A percentile compares a stretch with the other conserved stretches of the same genome.
These are phyloP conservation scores for Stenichneumon culpator DNA, from an alignment of 2,888 invertebrate species.

Conservation along the genomic window DNA sequence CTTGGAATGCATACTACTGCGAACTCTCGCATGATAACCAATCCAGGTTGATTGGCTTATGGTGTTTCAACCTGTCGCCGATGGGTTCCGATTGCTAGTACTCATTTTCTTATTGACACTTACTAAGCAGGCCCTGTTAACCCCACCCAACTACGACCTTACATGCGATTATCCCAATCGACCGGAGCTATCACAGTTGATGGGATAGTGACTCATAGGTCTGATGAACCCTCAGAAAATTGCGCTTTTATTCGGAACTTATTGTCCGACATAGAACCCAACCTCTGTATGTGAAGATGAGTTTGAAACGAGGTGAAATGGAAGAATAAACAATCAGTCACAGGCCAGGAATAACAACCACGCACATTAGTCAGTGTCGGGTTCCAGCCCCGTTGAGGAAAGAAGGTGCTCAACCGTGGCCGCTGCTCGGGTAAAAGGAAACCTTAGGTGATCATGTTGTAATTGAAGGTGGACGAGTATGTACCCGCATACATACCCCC, in stretches of 20 bases:
- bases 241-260: background rate
- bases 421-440: slow-evolving; percentile 21
- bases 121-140: background rate
- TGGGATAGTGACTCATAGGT: background rate
- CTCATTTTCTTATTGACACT: background rate
- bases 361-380: background rate
- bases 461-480: slow-evolving; percentile 44
- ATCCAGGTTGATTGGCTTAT: slow-evolving; percentile 7
- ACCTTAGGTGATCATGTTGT: slow-evolving; percentile 40
- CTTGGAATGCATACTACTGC: background rate
- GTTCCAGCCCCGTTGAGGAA: background rate
- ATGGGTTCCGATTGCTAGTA: background rate
- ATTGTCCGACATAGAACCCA: background rate
- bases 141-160: background rate
- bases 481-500: background rate
- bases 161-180: background rate
- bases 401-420: slow-evolving; percentile 12
- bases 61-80: background rate
- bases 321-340: background rate
- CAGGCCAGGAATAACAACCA: background rate
- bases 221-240: background rate
- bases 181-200: background rate
- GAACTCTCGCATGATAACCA: background rate
- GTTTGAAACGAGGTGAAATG: background rate
- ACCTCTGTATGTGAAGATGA: background rate